These are phyloP conservation scores for Penaeus vannamei DNA, from an alignment of 1,140 invertebrate species.

Conservation along the genomic window DNA sequence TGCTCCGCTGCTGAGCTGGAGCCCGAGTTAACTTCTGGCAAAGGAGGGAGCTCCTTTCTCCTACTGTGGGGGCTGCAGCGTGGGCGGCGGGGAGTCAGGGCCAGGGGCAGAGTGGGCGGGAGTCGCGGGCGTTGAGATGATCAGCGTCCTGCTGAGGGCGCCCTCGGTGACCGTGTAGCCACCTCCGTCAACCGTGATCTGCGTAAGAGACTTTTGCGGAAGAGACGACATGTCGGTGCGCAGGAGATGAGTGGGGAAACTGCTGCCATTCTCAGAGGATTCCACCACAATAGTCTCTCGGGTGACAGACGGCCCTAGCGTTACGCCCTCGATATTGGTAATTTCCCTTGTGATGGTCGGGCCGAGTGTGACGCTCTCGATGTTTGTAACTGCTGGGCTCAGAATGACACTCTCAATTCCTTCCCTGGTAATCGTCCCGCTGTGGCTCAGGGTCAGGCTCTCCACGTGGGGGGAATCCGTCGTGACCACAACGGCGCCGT, in stretches of 20 bases:
- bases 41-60: background rate
- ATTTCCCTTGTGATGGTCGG: slow-evolving; percentile 40
- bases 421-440: background rate
- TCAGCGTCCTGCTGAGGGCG: slow-evolving; percentile 54
- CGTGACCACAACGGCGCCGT: slow-evolving; percentile 58
- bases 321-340: slow-evolving; percentile 42
- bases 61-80: slow-evolving; percentile 57
- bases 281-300: background rate
- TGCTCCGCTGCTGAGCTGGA: background rate
- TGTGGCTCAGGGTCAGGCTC: background rate
- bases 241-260: slow-evolving; percentile 15
- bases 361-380: too few relatives aligned
- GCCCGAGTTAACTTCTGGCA: background rate
- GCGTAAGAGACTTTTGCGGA: slow-evolving; percentile 59
- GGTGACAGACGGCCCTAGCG: background rate
- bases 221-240: slow-evolving; percentile 31
- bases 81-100: slow-evolving; percentile 57
- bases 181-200: slow-evolving; percentile 58
- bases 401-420: too few relatives aligned
- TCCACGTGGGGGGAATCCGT: slow-evolving; percentile 44
- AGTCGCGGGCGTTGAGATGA: slow-evolving; percentile 54
- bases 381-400: too few relatives aligned
- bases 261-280: slow-evolving; percentile 2
- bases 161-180: slow-evolving; percentile 60
- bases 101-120: slow-evolving; percentile 25